phyloP scores from a whole-genome alignment of 1,140 invertebrate species.

The Heterodera schachtii region DNA sequence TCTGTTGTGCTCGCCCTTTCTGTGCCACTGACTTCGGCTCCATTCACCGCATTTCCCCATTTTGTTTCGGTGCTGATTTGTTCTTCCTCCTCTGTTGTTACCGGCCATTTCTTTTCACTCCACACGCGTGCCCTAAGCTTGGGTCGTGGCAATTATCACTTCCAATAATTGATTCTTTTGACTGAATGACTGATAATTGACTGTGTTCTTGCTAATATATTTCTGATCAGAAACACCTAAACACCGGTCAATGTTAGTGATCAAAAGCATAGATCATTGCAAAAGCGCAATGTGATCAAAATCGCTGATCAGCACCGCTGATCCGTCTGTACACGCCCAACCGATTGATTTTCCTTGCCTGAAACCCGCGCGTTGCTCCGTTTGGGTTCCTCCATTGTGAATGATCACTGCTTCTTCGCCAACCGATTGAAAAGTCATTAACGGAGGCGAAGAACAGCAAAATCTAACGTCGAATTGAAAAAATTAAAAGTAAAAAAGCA shows the following conservation, averaged over 20 bases:
- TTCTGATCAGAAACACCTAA: no score
- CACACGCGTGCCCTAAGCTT: conserved; percentile 30
- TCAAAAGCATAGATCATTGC: no score
- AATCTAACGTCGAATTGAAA: conserved; percentile 47
- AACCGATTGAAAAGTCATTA: conserved; percentile 48
- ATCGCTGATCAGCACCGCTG: no score
- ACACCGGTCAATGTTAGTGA: no score
- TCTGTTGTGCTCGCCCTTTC: not conserved
- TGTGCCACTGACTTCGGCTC: not conserved
- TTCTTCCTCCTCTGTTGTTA: not conserved
- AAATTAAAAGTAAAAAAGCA: not conserved
- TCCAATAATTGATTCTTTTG: no score
- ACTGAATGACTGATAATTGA: no score
- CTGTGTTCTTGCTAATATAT: no score
- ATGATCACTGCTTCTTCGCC: conserved; percentile 57
- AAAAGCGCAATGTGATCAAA: no score
- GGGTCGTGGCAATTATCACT: no score
- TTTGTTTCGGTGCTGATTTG: not conserved
- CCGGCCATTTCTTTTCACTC: conserved; percentile 21
- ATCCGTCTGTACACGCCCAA: no score
- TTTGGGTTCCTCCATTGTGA: conserved; percentile 49
- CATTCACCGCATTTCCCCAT: not conserved
- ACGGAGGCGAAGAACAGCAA: conserved; percentile 54
- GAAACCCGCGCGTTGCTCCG: not conserved
- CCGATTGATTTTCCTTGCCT: not conserved